Percentiles rank a stretch among this genome's conserved stretches.
Evolutionary conservation across 2,888 invertebrate genomes (phyloP).

Genomic region (Neoascia interrupta): DNA sequence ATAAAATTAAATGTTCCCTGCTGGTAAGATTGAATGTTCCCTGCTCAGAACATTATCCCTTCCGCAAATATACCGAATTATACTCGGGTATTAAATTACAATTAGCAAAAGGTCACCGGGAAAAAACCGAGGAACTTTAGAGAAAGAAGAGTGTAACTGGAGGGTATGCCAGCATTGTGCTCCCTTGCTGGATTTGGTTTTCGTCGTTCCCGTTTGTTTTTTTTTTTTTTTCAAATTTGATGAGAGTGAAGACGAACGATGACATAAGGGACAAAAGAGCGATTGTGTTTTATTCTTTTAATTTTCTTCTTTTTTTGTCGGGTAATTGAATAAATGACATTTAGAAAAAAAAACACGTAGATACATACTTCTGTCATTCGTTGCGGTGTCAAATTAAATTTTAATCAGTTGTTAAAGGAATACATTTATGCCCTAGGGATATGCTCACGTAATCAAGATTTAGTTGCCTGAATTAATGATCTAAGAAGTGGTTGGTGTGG

Average conservation of each 20-base stretch:
- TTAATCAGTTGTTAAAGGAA: slow-evolving; percentile 49
- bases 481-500: slow-evolving; percentile 35
- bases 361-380: slow-evolving; percentile 56
- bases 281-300: slow-evolving; percentile 38
- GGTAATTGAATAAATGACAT: slow-evolving; percentile 66
- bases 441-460: slow-evolving; percentile 45
- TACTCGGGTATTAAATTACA: slow-evolving; percentile 66
- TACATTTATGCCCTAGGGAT: neutral
- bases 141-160: slow-evolving; percentile 7
- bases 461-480: slow-evolving; percentile 55
- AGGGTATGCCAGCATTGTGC: slow-evolving; percentile 7
- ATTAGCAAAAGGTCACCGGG: slow-evolving; percentile 64
- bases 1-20: slow-evolving; percentile 35
- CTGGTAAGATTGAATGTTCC: slow-evolving; percentile 46
- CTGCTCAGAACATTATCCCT: slow-evolving; percentile 57
- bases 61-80: slow-evolving; percentile 56
- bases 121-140: neutral
- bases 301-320: slow-evolving; percentile 12
- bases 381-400: slow-evolving; percentile 61
- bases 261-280: slow-evolving; percentile 44
- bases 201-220: neutral
- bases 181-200: slow-evolving; percentile 21
- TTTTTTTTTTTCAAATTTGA: neutral
- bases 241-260: slow-evolving; percentile 41
- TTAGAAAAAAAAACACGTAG: slow-evolving; percentile 33